A percentile compares a stretch with the other conserved stretches of the same genome.
Evolutionary conservation across 2,113 vertebrate species (phyloP).

Genomic region (Dermatemys mawii): DNA sequence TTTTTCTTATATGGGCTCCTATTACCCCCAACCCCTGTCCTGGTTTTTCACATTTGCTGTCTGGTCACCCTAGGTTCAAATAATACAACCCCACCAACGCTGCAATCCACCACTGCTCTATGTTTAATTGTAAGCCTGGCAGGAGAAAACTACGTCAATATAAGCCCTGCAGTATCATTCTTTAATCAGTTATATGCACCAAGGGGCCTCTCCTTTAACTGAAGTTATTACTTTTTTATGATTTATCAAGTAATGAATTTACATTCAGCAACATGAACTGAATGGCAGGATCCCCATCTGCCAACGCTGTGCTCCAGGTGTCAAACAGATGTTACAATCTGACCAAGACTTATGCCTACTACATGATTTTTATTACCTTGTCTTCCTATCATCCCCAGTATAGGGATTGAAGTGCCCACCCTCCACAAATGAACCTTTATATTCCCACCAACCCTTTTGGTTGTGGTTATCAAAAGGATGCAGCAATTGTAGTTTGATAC

Average conservation of each 20-base stretch:
- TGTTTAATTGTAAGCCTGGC: fast-evolving
- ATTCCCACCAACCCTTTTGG: not conserved
- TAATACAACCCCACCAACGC: not conserved
- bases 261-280: not conserved
- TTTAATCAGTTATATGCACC: not conserved
- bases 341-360: not conserved
- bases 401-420: not conserved
- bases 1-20: no score
- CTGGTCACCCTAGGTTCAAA: not conserved
- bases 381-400: not conserved
- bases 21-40: no score
- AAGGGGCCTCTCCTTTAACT: not conserved
- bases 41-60: no score
- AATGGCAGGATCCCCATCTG: not conserved
- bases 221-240: not conserved
- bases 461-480: not conserved
- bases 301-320: not conserved
- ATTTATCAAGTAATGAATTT: not conserved
- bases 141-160: not conserved
- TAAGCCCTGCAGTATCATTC: not conserved
- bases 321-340: not conserved
- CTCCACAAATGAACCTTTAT: not conserved
- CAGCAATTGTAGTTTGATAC: not conserved
- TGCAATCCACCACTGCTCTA: not conserved
- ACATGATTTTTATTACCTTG: not conserved